Conservation (phyloP, 2,888 invertebrate genomes). For the Tachina fera region DNA sequence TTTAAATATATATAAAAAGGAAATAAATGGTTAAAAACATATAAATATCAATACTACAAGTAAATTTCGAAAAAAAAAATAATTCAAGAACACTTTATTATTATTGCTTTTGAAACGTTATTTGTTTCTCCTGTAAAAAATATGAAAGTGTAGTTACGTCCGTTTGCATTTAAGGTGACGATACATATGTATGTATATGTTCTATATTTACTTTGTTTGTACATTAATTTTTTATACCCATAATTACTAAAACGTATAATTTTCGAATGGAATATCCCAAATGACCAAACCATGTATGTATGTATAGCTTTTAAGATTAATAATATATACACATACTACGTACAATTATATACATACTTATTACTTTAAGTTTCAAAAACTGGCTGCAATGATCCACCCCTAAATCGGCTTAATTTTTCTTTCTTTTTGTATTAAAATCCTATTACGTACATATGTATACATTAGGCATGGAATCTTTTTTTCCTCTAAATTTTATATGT, state of each 20-base stretch:
- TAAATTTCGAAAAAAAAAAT: no score
- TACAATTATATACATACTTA: background rate
- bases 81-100: no score
- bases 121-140: no score
- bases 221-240: constrained; percentile 5
- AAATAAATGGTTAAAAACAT: no score
- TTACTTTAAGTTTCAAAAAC: constrained; percentile 12
- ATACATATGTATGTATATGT: background rate
- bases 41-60: no score
- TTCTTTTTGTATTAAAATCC: no score
- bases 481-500: background rate
- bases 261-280: constrained; percentile 22
- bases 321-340: background rate
- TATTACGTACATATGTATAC: no score
- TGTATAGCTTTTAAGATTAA: constrained; percentile 29
- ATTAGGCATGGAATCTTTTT: no score
- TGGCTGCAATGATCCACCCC: background rate
- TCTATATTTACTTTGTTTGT: background rate
- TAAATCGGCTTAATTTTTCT: background rate
- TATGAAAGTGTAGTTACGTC: no score
- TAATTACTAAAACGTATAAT: constrained; percentile 33
- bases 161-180: no score
- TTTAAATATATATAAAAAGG: no score
- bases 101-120: no score
- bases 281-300: background rate